A percentile compares a stretch with the other conserved stretches of the same genome.
These are phyloP conservation scores for Salminus brasiliensis DNA, from an alignment of 2,113 vertebrate genomes.

Conservation along the genomic window DNA sequence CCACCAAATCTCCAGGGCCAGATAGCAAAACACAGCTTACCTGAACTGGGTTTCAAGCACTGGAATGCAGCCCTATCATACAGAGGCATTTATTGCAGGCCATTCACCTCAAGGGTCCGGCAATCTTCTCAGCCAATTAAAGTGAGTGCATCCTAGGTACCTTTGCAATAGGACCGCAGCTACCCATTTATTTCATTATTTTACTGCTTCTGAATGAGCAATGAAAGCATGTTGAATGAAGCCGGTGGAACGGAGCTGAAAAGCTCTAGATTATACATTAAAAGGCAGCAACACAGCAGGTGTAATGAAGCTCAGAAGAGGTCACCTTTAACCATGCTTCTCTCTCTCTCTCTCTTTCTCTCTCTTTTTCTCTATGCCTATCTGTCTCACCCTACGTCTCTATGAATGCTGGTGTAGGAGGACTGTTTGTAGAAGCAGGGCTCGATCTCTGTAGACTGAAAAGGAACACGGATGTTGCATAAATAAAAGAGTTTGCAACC, in stretches of 20 bases:
- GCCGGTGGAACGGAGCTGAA: slow-evolving; percentile 17
- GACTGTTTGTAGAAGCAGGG: slow-evolving; percentile 53
- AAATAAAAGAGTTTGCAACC: slow-evolving; percentile 70
- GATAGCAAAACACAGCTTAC: neutral
- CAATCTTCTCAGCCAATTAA: neutral
- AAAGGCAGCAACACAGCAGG: slow-evolving; percentile 39
- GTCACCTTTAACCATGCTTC: slow-evolving; percentile 70
- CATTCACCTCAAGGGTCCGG: neutral
- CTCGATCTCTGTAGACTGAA: slow-evolving; percentile 63
- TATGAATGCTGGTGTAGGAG: slow-evolving; percentile 46
- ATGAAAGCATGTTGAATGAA: neutral
- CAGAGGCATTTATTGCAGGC: neutral
- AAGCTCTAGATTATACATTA: slow-evolving; percentile 54
- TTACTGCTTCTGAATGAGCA: slow-evolving; percentile 4
- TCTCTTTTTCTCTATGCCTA: slow-evolving; percentile 51
- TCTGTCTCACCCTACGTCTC: slow-evolving; percentile 43
- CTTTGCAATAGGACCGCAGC: neutral
- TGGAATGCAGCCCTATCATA: neutral
- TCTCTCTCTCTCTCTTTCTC: slow-evolving; percentile 28
- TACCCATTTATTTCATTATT: slow-evolving; percentile 1
- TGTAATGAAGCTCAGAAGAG: slow-evolving; percentile 55
- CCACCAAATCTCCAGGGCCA: too few relatives aligned
- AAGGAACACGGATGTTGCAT: slow-evolving; percentile 70
- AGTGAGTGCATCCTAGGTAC: too few relatives aligned
- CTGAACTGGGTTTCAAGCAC: neutral